Conservation (phyloP, 2,113 vertebrate genomes). For the Apteryx owenii region DNA sequence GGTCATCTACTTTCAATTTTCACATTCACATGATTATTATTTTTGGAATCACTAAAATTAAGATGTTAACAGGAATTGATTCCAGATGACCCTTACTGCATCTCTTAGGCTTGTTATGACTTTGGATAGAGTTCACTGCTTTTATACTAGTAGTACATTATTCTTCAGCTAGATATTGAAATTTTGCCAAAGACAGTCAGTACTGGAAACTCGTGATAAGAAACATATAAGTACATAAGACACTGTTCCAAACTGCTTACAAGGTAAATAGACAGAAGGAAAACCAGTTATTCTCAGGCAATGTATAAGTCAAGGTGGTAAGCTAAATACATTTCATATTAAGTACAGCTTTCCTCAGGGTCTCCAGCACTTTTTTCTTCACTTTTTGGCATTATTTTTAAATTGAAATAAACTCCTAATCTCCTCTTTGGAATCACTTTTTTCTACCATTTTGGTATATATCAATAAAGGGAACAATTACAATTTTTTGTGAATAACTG, state of each 20-base stretch:
- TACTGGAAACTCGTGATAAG: not conserved
- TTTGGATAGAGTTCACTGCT: not conserved
- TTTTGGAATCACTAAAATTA: not conserved
- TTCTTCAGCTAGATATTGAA: not conserved
- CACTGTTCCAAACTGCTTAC: not conserved
- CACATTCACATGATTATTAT: not conserved
- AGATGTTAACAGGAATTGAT: not conserved
- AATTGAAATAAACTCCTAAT: not conserved
- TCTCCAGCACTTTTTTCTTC: not conserved
- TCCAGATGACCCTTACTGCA: not conserved
- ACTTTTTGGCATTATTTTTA: not conserved
- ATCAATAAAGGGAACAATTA: not conserved
- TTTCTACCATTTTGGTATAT: rapidly evolving
- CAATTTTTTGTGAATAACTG: rapidly evolving
- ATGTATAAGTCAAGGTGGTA: not conserved
- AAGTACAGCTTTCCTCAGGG: not conserved
- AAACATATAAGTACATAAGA: not conserved
- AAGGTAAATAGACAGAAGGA: not conserved
- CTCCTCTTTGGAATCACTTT: not conserved
- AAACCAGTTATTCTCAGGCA: not conserved
- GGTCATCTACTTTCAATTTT: not conserved
- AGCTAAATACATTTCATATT: rapidly evolving
- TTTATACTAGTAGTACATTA: not conserved
- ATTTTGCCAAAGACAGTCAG: not conserved
- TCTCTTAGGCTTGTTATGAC: not conserved